Conservation (phyloP, 2,113 vertebrate species). For the Pseudonaja textilis region DNA sequence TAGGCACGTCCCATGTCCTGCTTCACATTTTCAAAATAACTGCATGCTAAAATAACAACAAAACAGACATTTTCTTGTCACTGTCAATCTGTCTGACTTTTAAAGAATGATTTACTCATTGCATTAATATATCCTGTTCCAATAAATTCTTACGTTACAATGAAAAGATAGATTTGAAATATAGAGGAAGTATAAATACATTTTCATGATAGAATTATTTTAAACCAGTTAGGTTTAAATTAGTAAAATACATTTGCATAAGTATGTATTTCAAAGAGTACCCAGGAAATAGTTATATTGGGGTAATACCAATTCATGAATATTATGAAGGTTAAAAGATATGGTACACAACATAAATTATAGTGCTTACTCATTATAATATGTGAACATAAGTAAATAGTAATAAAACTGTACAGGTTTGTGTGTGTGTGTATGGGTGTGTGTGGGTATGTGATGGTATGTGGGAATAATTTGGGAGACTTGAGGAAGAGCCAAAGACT, state of each 20-base stretch:
- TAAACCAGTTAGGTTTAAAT: slow-evolving; percentile 9
- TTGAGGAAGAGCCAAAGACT: background rate
- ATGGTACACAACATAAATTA: background rate
- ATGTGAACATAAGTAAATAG: background rate
- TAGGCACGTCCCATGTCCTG: background rate
- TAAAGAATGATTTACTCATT: slow-evolving; percentile 22
- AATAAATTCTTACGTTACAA: slow-evolving; percentile 31
- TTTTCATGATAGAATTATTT: slow-evolving; percentile 28
- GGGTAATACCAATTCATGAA: background rate
- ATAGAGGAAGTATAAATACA: slow-evolving; percentile 29
- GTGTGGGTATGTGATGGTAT: background rate
- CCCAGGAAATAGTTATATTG: slow-evolving; percentile 4
- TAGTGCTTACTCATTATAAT: background rate
- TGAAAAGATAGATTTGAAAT: slow-evolving; percentile 10
- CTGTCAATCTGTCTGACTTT: slow-evolving; percentile 34
- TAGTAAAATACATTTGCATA: slow-evolving; percentile 4
- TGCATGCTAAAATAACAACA: background rate
- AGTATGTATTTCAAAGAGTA: background rate
- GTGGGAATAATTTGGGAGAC: background rate
- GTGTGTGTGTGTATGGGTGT: background rate
- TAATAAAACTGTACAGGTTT: background rate
- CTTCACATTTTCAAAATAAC: background rate
- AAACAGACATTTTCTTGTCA: background rate
- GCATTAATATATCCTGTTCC: slow-evolving; percentile 41
- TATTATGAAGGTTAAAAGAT: background rate